Evolutionary conservation across 2,888 invertebrate species (phyloP).

Genomic region (Ceriagrion tenellum): DNA sequence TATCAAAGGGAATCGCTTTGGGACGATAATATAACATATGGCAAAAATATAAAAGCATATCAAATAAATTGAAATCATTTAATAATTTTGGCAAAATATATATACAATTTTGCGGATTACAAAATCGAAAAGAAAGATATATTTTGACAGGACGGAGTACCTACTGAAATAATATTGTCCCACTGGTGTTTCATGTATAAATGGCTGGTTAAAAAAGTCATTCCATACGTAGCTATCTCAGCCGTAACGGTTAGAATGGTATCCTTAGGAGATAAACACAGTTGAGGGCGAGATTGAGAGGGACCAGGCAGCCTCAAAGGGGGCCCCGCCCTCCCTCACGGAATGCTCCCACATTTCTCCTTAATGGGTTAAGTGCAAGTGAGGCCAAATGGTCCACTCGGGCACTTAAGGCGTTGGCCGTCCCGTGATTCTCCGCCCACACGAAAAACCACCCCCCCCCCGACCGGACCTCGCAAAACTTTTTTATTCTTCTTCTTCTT

Average conservation of each 20-base stretch:
- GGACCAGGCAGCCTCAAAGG: neutral
- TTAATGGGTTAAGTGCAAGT: constrained; percentile 36
- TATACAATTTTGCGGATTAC: no score
- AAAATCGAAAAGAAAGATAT: no score
- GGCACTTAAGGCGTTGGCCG: neutral
- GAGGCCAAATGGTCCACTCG: constrained; percentile 22
- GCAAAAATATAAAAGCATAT: no score
- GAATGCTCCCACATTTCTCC: neutral
- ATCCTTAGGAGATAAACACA: neutral
- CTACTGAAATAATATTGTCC: no score
- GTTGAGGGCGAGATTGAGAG: neutral
- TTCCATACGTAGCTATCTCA: neutral
- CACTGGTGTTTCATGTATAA: no score
- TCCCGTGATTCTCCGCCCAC: constrained; percentile 5
- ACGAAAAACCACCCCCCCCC: neutral
- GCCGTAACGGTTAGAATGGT: neutral
- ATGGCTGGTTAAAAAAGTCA: no score
- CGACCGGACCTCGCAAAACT: neutral
- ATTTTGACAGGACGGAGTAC: no score
- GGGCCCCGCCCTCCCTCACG: neutral
- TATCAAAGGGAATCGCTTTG: no score
- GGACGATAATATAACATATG: no score
- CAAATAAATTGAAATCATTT: no score
- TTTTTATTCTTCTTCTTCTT: neutral
- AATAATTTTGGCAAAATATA: no score